Evolutionary conservation across 1,140 invertebrate species (phyloP).

Genomic region (Paramacrobiotus metropolitanus): DNA sequence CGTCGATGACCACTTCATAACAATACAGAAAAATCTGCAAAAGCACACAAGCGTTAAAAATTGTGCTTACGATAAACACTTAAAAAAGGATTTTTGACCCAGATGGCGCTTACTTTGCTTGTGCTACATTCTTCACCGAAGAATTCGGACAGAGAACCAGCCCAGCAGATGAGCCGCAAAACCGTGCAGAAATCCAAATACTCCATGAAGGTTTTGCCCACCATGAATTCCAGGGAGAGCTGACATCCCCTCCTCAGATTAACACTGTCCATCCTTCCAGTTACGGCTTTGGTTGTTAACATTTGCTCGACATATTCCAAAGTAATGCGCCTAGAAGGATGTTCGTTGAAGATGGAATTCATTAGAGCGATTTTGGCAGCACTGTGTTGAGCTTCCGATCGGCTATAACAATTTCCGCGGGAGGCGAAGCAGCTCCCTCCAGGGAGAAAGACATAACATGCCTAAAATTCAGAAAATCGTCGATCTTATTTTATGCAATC

Average conservation of each 20-base stretch:
- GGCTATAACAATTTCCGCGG: constrained; percentile 80
- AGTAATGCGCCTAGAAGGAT: constrained; percentile 68
- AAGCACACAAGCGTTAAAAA: constrained; percentile 71
- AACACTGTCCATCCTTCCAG: too few species aligned
- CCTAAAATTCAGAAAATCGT: too few species aligned
- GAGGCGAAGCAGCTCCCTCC: too few species aligned
- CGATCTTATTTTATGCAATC: too few species aligned
- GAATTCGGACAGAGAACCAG: too few species aligned
- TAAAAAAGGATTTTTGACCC: too few species aligned
- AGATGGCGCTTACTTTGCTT: too few species aligned
- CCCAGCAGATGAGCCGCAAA: constrained; percentile 84
- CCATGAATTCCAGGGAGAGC: constrained; percentile 80
- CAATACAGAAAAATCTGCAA: constrained; percentile 76
- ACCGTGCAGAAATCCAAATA: constrained; percentile 92
- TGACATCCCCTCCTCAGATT: constrained; percentile 66
- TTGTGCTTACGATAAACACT: constrained; percentile 63
- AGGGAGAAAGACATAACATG: too few species aligned
- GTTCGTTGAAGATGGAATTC: constrained; percentile 91
- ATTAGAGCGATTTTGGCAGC: constrained; percentile 84
- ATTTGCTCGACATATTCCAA: constrained; percentile 81
- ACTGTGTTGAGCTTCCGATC: constrained; percentile 70
- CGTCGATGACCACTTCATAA: constrained; percentile 57
- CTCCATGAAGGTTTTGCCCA: constrained; percentile 75
- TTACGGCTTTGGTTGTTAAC: constrained; percentile 66
- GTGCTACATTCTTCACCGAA: too few species aligned